These are phyloP conservation scores for Lonchura striata DNA, from an alignment of 2,113 vertebrate species.

Conservation along the genomic window DNA sequence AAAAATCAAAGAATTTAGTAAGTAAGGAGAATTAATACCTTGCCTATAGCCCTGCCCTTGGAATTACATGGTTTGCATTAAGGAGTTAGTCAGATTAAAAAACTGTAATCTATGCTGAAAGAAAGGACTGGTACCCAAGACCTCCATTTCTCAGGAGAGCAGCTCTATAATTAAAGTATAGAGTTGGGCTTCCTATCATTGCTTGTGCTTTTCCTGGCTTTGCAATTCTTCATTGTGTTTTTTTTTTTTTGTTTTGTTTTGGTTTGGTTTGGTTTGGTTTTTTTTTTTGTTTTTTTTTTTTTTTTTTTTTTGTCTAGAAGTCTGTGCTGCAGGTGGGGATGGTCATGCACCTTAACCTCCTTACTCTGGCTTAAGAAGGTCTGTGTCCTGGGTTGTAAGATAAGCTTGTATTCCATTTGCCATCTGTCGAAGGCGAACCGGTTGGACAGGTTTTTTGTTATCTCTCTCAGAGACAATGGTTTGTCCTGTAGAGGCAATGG, in stretches of 20 bases:
- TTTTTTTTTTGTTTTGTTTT: background rate
- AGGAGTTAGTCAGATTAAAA: background rate
- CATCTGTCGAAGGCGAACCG: too few species aligned
- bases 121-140: background rate
- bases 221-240: background rate
- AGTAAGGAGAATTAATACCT: conserved; percentile 13
- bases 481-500: too few species aligned
- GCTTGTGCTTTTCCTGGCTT: background rate
- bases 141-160: background rate
- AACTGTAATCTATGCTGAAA: background rate
- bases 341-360: background rate
- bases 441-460: too few species aligned
- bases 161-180: background rate
- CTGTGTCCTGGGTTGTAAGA: too few species aligned
- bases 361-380: background rate
- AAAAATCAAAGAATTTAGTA: conserved; percentile 34
- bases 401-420: too few species aligned
- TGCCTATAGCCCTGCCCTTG: background rate
- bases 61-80: background rate
- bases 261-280: too few species aligned
- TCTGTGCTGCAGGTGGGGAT: background rate
- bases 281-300: too few species aligned
- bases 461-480: too few species aligned
- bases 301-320: background rate
- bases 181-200: background rate